Conservation (phyloP, 1,140 invertebrate genomes). For the Ylistrum balloti region DNA sequence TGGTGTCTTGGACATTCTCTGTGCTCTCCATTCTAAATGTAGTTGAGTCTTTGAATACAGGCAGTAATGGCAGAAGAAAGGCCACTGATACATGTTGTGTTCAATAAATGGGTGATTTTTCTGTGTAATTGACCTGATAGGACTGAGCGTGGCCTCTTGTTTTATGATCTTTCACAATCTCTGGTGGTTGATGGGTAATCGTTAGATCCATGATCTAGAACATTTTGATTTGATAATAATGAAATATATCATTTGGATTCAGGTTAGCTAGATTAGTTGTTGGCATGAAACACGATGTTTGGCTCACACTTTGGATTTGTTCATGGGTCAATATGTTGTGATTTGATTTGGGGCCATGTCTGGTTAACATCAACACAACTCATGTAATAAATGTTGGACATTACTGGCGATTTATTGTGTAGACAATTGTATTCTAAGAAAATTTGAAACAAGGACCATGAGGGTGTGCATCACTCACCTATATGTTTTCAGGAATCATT, state of each 20-base stretch:
- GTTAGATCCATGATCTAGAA: constrained; percentile 5
- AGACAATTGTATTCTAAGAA: neutral
- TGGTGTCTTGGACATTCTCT: neutral
- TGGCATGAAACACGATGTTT: constrained; percentile 27
- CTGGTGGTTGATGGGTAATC: constrained; percentile 18
- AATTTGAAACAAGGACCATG: neutral
- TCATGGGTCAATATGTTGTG: constrained; percentile 9
- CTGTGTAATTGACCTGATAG: constrained; percentile 32
- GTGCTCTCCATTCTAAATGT: neutral
- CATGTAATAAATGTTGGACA: neutral
- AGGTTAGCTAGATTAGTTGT: constrained; percentile 13
- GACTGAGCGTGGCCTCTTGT: neutral
- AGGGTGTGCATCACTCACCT: neutral
- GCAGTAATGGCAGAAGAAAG: neutral
- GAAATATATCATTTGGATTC: constrained; percentile 14
- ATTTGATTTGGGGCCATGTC: constrained; percentile 6
- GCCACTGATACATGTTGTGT: neutral
- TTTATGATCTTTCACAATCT: constrained; percentile 15
- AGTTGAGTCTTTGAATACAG: neutral
- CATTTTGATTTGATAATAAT: constrained; percentile 40
- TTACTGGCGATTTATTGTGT: no score
- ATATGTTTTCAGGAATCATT: no score
- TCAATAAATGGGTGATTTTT: constrained; percentile 40
- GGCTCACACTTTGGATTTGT: constrained; percentile 38
- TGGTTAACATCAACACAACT: neutral